Evolutionary conservation across 2,113 vertebrate genomes (phyloP).

Genomic region (Prolemur simus): DNA sequence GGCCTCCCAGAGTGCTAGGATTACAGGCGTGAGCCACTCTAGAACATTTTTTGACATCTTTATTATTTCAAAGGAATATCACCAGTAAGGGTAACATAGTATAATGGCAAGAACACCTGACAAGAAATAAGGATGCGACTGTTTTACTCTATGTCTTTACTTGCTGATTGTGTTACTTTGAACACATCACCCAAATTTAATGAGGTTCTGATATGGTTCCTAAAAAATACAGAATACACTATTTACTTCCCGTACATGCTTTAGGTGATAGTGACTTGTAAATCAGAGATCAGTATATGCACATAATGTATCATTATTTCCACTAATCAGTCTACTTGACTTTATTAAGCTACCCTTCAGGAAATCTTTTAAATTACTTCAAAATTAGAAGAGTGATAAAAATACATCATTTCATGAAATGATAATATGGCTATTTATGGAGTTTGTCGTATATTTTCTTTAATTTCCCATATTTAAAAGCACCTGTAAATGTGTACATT

Average conservation of each 20-base stretch:
- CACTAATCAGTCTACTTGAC: neutral
- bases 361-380: neutral
- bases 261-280: neutral
- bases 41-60: neutral
- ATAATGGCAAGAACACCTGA: neutral
- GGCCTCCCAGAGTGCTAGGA: no score
- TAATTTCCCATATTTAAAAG: neutral
- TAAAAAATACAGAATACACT: neutral
- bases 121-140: neutral
- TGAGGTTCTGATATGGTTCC: neutral
- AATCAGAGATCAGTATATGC: neutral
- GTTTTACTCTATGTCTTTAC: neutral
- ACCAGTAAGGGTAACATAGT: neutral
- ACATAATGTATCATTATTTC: neutral
- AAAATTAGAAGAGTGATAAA: neutral
- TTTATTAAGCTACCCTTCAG: neutral
- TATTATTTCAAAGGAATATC: neutral
- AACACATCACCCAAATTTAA: neutral
- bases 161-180: neutral
- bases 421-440: neutral
- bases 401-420: neutral
- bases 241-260: fast-evolving
- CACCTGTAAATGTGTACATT: neutral
- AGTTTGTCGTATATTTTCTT: neutral
- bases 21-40: no score